These are phyloP conservation scores for Zaprionus ghesquierei DNA, from an alignment of 1,140 invertebrate species.

Conservation along the genomic window DNA sequence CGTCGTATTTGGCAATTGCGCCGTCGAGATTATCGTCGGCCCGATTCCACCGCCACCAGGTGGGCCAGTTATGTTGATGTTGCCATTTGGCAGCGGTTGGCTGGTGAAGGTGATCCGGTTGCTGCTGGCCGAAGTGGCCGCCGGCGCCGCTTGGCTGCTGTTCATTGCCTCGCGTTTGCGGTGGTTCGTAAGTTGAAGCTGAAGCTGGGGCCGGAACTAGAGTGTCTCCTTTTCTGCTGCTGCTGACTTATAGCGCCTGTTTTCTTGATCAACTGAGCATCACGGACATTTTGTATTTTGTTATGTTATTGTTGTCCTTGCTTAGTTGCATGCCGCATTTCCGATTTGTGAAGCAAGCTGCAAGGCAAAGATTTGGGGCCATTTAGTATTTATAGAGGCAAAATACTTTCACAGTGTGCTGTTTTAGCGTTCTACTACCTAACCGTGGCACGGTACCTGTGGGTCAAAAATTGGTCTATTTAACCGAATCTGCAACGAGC, in stretches of 20 bases:
- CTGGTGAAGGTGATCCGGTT: slow-evolving; percentile 84
- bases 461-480: slow-evolving; percentile 39
- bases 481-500: background rate
- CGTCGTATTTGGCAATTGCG: slow-evolving; percentile 80
- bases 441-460: slow-evolving; percentile 29
- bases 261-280: slow-evolving; percentile 52
- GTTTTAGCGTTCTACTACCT: slow-evolving; percentile 19
- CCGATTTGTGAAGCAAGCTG: slow-evolving; percentile 38
- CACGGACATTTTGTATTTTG: slow-evolving; percentile 14
- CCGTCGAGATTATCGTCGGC: slow-evolving; percentile 73
- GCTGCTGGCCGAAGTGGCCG: slow-evolving; percentile 46
- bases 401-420: background rate
- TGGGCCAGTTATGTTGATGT: slow-evolving; percentile 77
- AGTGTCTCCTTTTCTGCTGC: slow-evolving; percentile 15
- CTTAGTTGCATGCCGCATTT: slow-evolving; percentile 54
- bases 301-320: slow-evolving; percentile 23
- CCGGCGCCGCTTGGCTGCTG: slow-evolving; percentile 66
- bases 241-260: slow-evolving; percentile 24
- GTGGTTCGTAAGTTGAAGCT: slow-evolving; percentile 16
- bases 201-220: slow-evolving; percentile 22
- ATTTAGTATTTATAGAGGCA: background rate
- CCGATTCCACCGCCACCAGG: slow-evolving; percentile 54
- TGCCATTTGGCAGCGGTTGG: slow-evolving; percentile 85
- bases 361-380: slow-evolving; percentile 42
- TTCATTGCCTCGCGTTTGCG: slow-evolving; percentile 58